Evolutionary conservation across 2,797 vertebrate genomes (phyloP).

Genomic region (Ispidina lecontei): DNA sequence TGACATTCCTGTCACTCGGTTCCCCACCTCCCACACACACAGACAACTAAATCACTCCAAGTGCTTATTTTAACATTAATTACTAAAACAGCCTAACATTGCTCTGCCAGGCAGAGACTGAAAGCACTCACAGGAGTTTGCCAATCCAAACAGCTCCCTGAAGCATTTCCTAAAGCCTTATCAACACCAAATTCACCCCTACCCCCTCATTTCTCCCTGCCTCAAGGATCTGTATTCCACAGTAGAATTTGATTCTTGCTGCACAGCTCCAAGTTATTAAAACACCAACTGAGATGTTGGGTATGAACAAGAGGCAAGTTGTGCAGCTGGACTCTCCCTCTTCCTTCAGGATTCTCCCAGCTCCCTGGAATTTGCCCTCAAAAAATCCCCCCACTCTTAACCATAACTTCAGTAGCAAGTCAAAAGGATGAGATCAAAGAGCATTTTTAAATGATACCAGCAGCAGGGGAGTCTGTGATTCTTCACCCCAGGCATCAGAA

Average conservation of each 20-base stretch:
- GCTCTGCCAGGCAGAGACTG: background rate
- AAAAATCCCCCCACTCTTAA: too few relatives aligned
- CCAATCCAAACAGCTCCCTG: background rate
- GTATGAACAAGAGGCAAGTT: background rate
- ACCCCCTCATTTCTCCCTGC: background rate
- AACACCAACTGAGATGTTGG: fast-evolving
- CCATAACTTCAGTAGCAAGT: background rate
- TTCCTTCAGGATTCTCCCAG: background rate
- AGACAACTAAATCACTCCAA: too few relatives aligned
- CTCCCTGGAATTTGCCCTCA: too few relatives aligned
- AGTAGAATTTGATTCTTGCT: background rate
- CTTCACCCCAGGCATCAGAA: background rate
- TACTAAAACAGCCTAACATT: too few relatives aligned
- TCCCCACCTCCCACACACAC: background rate
- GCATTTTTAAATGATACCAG: background rate
- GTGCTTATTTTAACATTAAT: background rate
- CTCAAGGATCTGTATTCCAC: background rate
- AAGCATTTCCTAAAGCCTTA: background rate
- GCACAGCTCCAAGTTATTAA: background rate
- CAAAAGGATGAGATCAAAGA: background rate
- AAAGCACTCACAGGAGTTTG: background rate
- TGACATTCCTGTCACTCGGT: background rate
- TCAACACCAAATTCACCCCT: background rate
- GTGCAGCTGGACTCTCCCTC: background rate
- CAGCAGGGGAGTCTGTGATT: background rate